Conservation (phyloP, 2,797 vertebrate genomes). For the Selene dorsalis region DNA sequence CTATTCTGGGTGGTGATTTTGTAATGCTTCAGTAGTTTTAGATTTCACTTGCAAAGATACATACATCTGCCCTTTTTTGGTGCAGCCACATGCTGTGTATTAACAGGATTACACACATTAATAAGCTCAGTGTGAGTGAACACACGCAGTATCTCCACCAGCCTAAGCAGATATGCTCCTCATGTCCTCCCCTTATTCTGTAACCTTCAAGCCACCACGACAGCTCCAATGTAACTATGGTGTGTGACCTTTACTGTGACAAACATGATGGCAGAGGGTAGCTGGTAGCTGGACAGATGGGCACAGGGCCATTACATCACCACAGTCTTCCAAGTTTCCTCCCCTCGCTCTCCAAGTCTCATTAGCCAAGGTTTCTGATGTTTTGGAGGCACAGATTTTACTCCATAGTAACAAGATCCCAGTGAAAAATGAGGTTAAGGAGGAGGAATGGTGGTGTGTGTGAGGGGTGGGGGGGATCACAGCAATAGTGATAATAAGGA, state of each 20-base stretch:
- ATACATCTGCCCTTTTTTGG: conserved; percentile 1
- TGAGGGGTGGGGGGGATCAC: not conserved
- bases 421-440: conserved; percentile 32
- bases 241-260: conserved; percentile 76
- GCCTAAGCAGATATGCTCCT: conserved; percentile 53
- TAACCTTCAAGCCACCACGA: conserved; percentile 66
- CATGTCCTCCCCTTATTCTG: conserved; percentile 34
- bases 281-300: conserved; percentile 66
- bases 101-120: conserved; percentile 20
- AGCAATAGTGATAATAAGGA: not conserved
- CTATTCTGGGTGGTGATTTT: conserved; percentile 9
- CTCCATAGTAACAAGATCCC: conserved; percentile 30
- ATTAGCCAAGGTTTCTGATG: conserved; percentile 47
- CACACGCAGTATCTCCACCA: conserved; percentile 25
- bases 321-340: conserved; percentile 25
- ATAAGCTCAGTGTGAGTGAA: conserved; percentile 36
- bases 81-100: conserved; percentile 3
- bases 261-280: conserved; percentile 61
- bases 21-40: conserved; percentile 33
- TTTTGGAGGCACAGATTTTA: conserved; percentile 35
- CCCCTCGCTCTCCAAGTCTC: conserved; percentile 28
- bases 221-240: conserved; percentile 52
- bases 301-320: conserved; percentile 54
- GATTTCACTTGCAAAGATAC: not conserved
- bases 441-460: not conserved